These are phyloP conservation scores for Caenorhabditis drosophilae DNA, from an alignment of 2,888 invertebrate species.

Conservation along the genomic window DNA sequence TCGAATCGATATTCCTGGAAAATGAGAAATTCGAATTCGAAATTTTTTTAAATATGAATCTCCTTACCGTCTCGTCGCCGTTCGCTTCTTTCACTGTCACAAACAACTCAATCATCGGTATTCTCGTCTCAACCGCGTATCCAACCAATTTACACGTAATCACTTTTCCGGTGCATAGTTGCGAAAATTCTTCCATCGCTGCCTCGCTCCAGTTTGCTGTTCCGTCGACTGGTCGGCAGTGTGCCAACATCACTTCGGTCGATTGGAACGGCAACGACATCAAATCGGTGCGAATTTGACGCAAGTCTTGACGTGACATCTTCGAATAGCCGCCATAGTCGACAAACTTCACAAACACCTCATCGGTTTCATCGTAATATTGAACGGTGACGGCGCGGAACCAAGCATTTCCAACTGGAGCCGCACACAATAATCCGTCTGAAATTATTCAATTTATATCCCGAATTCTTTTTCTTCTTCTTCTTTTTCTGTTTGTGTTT, in stretches of 20 bases:
- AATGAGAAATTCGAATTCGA: neutral
- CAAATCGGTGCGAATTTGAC: conserved; percentile 90
- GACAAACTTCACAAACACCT: conserved; percentile 84
- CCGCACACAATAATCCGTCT: conserved; percentile 88
- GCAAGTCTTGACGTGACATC: conserved; percentile 80
- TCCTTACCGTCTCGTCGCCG: conserved; percentile 13
- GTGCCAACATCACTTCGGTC: conserved; percentile 89
- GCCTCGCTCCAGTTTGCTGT: conserved; percentile 58
- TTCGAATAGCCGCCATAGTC: conserved; percentile 93
- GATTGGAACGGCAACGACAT: conserved; percentile 95
- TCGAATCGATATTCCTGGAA: conserved; percentile 62
- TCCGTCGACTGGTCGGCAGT: conserved; percentile 80
- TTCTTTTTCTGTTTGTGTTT: too few species aligned
- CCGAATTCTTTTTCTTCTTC: neutral
- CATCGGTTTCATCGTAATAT: conserved; percentile 74
- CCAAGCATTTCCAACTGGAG: conserved; percentile 85
- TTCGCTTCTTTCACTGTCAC: conserved; percentile 32
- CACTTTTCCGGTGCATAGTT: conserved; percentile 54
- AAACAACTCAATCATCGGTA: conserved; percentile 65
- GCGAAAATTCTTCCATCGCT: conserved; percentile 57
- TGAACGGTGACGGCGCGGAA: conserved; percentile 84
- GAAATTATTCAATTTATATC: conserved; percentile 59
- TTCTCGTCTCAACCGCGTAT: conserved; percentile 53
- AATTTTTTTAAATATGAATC: neutral
- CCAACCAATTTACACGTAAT: conserved; percentile 63